A percentile compares a stretch with the other conserved stretches of the same genome.
These are phyloP conservation scores for Listronotus oregonensis DNA, from an alignment of 1,140 invertebrate species.

Conservation along the genomic window DNA sequence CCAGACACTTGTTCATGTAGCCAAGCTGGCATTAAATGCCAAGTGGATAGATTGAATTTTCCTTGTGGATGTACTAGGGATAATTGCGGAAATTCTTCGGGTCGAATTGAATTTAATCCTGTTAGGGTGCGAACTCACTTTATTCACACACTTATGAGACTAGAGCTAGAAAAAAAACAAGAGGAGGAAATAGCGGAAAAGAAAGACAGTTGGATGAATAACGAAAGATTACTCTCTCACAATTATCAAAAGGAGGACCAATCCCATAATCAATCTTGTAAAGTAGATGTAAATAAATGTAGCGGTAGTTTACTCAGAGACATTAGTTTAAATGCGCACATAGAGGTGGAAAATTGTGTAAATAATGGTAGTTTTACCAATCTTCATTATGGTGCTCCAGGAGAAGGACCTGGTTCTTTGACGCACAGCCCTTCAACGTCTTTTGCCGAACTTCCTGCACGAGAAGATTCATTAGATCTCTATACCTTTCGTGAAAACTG, in stretches of 20 bases:
- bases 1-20: constrained; percentile 94
- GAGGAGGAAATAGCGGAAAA: constrained; percentile 56
- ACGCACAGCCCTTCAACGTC: constrained; percentile 31
- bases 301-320: constrained; percentile 60
- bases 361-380: constrained; percentile 68
- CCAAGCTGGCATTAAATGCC: constrained; percentile 89
- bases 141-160: constrained; percentile 93
- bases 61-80: constrained; percentile 95
- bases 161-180: constrained; percentile 88
- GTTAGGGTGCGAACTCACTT: constrained; percentile 95
- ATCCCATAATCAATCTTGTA: constrained; percentile 15
- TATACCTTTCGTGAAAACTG: constrained; percentile 71
- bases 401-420: constrained; percentile 47
- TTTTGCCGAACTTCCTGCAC: constrained; percentile 58
- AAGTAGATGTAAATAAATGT: constrained; percentile 39
- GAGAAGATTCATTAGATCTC: constrained; percentile 68
- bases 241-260: constrained; percentile 39
- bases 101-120: constrained; percentile 95
- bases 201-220: constrained; percentile 53
- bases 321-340: constrained; percentile 60
- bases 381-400: constrained; percentile 62
- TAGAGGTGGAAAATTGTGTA: constrained; percentile 67
- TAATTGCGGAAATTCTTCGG: constrained; percentile 89
- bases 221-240: constrained; percentile 43
- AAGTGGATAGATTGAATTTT: constrained; percentile 91